These are phyloP conservation scores for Nomada goodeniana DNA, from an alignment of 2,888 invertebrate species.

Conservation along the genomic window DNA sequence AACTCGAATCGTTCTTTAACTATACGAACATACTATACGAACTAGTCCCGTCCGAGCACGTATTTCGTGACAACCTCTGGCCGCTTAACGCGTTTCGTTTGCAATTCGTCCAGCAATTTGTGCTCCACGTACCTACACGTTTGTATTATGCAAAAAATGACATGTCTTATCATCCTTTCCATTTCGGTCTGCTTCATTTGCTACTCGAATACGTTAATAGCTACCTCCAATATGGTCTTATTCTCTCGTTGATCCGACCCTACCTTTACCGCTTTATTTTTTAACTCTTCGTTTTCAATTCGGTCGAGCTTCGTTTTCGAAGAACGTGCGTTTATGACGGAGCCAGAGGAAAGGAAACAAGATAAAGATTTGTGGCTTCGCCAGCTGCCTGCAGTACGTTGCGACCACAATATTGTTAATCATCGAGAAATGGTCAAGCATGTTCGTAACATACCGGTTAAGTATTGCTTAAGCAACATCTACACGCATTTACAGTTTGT, in stretches of 20 bases:
- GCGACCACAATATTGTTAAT: neutral
- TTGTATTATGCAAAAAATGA: neutral
- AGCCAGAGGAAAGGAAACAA: conserved; percentile 4
- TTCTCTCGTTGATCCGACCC: neutral
- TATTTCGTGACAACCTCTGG: too few relatives aligned
- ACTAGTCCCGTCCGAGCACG: conserved; percentile 2
- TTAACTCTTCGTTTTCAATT: neutral
- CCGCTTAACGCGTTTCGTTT: conserved; percentile 32
- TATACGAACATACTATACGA: neutral
- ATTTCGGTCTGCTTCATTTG: too few relatives aligned
- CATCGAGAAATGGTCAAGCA: neutral
- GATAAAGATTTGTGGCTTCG: conserved; percentile 22
- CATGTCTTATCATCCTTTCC: neutral
- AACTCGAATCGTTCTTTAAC: neutral
- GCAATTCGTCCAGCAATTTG: neutral
- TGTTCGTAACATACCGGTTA: neutral
- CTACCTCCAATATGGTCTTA: neutral
- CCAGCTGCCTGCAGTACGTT: neutral
- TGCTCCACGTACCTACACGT: too few relatives aligned
- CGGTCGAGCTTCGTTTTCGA: neutral
- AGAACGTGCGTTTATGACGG: neutral
- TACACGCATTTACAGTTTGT: too few relatives aligned
- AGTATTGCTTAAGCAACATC: neutral
- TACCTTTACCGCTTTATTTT: neutral
- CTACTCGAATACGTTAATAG: neutral